Conservation (phyloP, 2,888 invertebrate species). For the Drosophila pseudotakahashii region DNA sequence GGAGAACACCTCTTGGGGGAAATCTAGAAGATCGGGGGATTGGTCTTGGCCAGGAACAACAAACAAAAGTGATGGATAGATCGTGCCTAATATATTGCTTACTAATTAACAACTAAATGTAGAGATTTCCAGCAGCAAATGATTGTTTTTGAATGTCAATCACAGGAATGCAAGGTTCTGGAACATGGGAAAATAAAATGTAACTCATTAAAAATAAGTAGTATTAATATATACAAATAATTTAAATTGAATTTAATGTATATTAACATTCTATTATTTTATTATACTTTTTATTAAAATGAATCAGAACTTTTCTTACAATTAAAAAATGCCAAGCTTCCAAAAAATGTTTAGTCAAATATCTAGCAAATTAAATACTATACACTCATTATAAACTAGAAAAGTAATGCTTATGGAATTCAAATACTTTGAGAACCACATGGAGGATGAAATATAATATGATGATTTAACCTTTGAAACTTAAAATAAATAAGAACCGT, state of each 20-base stretch:
- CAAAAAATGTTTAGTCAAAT: neutral
- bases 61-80: conserved; percentile 1
- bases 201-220: no score
- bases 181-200: neutral
- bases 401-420: neutral
- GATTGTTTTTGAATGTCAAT: neutral
- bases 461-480: neutral
- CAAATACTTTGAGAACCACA: neutral
- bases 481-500: neutral
- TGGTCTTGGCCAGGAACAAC: neutral
- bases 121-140: neutral
- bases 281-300: neutral
- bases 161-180: neutral
- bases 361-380: no score
- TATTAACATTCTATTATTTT: no score
- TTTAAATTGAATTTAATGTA: no score
- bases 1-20: conserved; percentile 1
- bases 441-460: neutral
- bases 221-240: no score
- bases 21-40: neutral
- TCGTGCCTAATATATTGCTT: neutral
- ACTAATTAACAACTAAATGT: conserved; percentile 2
- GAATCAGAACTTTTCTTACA: neutral
- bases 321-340: neutral
- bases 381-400: neutral